phyloP scores from a whole-genome alignment of 2,888 invertebrate genomes.

The Drosophila atripex region DNA sequence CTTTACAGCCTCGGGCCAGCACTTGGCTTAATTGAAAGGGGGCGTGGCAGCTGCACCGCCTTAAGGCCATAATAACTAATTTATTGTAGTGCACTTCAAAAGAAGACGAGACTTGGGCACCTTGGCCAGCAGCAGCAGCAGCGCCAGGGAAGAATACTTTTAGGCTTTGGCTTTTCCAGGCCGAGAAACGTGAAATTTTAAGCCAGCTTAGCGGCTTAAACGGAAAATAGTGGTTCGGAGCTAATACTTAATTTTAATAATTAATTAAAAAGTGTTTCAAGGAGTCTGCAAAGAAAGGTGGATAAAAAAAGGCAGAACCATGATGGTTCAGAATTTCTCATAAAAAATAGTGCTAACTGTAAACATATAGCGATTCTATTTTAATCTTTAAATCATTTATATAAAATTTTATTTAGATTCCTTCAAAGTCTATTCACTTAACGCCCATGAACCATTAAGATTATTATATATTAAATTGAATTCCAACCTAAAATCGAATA shows the following conservation, averaged over 20 bases:
- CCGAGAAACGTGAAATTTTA: neutral
- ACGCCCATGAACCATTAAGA: too few species aligned
- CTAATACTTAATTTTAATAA: neutral
- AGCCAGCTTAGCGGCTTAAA: neutral
- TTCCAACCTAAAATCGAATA: too few species aligned
- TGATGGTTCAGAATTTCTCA: too few species aligned
- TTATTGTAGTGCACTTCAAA: neutral
- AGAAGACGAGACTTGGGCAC: neutral
- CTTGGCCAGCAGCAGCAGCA: neutral
- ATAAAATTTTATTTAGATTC: too few species aligned
- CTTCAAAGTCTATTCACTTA: too few species aligned
- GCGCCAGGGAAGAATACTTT: slow-evolving; percentile 2
- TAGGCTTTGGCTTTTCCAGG: neutral
- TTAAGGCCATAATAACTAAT: slow-evolving; percentile 1
- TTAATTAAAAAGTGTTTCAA: too few species aligned
- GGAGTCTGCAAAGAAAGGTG: too few species aligned
- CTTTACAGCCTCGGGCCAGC: slow-evolving; percentile 53
- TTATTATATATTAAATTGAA: too few species aligned
- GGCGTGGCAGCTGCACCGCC: neutral
- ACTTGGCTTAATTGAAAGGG: slow-evolving; percentile 69
- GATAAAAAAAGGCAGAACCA: too few species aligned
- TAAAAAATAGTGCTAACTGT: too few species aligned
- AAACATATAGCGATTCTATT: too few species aligned
- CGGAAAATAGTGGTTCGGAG: neutral
- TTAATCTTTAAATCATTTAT: too few species aligned